A percentile compares a stretch with the other conserved stretches of the same genome.
Conservation (phyloP, 2,797 vertebrate genomes). For the Pteronotus mesoamericanus region DNA sequence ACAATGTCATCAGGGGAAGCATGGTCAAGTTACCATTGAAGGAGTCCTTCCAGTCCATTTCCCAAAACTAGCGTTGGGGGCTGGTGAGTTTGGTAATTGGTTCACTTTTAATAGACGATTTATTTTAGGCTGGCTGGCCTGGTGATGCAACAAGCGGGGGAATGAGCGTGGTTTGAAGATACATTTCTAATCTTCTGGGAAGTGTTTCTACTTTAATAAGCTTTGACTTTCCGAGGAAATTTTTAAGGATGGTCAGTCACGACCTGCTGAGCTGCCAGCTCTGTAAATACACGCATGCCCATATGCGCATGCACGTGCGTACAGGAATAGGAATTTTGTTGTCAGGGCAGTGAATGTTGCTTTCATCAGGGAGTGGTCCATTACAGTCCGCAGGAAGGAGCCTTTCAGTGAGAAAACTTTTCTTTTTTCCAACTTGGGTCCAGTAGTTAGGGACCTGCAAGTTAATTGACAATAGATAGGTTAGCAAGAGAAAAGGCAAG, state of each 20-base stretch:
- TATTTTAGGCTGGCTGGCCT: conserved; percentile 62
- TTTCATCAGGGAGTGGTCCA: neutral
- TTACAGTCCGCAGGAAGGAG: neutral
- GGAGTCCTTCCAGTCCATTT: conserved; percentile 57
- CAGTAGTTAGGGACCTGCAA: neutral
- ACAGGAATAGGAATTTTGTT: neutral
- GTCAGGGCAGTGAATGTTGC: neutral
- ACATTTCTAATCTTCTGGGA: conserved; percentile 68
- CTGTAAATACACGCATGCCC: neutral
- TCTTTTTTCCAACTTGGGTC: neutral
- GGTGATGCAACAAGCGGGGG: conserved; percentile 60
- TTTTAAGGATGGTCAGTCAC: conserved; percentile 30
- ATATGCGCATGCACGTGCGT: neutral
- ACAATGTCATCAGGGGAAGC: conserved; percentile 43
- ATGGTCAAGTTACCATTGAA: conserved; percentile 54
- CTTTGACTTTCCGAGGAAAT: conserved; percentile 55
- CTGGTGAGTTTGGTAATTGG: conserved; percentile 69
- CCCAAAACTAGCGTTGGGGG: conserved; percentile 63
- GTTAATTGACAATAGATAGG: neutral
- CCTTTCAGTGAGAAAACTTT: neutral
- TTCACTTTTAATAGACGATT: conserved; percentile 67
- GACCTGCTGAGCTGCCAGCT: neutral
- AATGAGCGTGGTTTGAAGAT: conserved; percentile 52
- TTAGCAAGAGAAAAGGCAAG: neutral
- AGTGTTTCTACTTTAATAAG: conserved; percentile 53